These are phyloP conservation scores for Oncorhynchus keta DNA, from an alignment of 2,113 vertebrate genomes.

Conservation along the genomic window DNA sequence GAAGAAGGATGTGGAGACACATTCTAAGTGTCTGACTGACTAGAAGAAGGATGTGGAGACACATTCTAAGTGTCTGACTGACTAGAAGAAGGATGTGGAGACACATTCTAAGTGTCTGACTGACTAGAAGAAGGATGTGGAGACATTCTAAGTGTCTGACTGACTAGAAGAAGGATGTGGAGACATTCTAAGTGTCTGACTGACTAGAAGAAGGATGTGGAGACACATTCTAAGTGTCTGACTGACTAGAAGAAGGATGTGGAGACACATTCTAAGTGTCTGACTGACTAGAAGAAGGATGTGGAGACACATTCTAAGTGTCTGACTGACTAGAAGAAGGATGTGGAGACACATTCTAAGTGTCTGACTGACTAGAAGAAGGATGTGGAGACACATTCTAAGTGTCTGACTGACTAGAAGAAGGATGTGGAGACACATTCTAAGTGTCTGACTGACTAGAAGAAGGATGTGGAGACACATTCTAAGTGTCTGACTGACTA, in stretches of 20 bases:
- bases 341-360: conserved; percentile 8
- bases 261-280: not conserved
- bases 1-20: conserved; percentile 15
- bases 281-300: conserved; percentile 2
- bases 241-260: conserved; percentile 10
- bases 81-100: conserved; percentile 16
- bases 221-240: not conserved
- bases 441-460: not conserved
- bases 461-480: conserved; percentile 14
- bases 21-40: not conserved
- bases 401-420: not conserved
- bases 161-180: conserved; percentile 13
- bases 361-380: not conserved
- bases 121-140: conserved; percentile 15
- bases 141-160: not conserved
- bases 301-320: not conserved
- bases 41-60: conserved; percentile 14
- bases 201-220: conserved; percentile 14
- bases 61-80: not conserved
- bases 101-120: not conserved
- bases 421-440: conserved; percentile 5
- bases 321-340: not conserved
- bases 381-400: conserved; percentile 11
- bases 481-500: not conserved
- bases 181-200: not conserved